Conservation (phyloP, 2,113 vertebrate genomes). For the Trinectes maculatus region DNA sequence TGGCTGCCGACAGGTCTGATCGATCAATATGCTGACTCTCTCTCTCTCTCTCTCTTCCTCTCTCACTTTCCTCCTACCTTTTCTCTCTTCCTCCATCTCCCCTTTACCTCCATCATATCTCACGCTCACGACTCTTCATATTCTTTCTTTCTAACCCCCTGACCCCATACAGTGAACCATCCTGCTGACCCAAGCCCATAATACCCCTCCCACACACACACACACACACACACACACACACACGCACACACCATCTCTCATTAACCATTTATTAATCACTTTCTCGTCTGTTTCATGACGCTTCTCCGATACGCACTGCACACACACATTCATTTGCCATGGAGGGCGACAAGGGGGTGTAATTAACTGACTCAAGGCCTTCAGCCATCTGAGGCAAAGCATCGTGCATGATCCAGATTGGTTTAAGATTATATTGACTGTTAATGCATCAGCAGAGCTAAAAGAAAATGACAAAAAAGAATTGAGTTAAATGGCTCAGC, state of each 20-base stretch:
- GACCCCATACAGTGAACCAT: slow-evolving; percentile 10
- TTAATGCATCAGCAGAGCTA: slow-evolving; percentile 30
- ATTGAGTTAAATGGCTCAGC: slow-evolving; percentile 20
- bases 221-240: too few species aligned
- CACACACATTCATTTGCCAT: background rate
- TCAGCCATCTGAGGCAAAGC: slow-evolving; percentile 51
- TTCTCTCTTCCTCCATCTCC: slow-evolving; percentile 6
- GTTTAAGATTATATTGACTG: slow-evolving; percentile 44
- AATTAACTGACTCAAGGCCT: slow-evolving; percentile 38
- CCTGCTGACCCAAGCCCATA: background rate
- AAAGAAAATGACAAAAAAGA: slow-evolving; percentile 35
- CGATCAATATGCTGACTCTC: slow-evolving; percentile 86
- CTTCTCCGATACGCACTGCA: slow-evolving; percentile 6
- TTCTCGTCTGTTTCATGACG: slow-evolving; percentile 8
- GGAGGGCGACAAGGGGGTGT: slow-evolving; percentile 1
- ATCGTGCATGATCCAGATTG: slow-evolving; percentile 54
- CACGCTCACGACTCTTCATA: background rate
- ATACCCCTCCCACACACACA: background rate
- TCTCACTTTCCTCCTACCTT: slow-evolving; percentile 16
- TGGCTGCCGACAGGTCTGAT: slow-evolving; percentile 89
- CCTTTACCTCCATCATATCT: slow-evolving; percentile 32
- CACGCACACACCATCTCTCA: background rate
- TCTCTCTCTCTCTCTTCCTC: slow-evolving; percentile 24
- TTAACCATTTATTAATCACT: slow-evolving; percentile 33
- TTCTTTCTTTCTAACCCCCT: slow-evolving; percentile 22